Evolutionary conservation across 2,113 vertebrate genomes (phyloP).

Genomic region (Eleginops maclovinus): DNA sequence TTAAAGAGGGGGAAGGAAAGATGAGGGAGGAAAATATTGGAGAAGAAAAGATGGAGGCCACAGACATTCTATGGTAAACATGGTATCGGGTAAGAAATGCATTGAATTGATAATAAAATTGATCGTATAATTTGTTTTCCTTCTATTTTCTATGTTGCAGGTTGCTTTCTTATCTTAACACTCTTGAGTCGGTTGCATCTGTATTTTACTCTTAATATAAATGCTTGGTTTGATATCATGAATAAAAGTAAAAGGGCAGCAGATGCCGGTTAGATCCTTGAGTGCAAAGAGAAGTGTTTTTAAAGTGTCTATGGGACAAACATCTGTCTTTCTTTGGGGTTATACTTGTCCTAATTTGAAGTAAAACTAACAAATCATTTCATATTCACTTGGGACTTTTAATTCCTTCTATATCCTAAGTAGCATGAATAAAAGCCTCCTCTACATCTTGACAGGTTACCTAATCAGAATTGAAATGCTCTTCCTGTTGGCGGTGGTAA

Average conservation of each 20-base stretch:
- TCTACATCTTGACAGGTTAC: slow-evolving; percentile 56
- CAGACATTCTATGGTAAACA: slow-evolving; percentile 52
- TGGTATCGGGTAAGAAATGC: slow-evolving; percentile 21
- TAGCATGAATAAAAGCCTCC: slow-evolving; percentile 38
- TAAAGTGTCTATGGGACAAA: neutral
- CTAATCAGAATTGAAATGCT: slow-evolving; percentile 65
- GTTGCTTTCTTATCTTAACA: neutral
- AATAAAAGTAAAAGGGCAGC: neutral
- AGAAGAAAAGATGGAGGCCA: slow-evolving; percentile 43
- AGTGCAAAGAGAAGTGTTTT: neutral
- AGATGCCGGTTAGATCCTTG: neutral
- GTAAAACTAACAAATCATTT: neutral
- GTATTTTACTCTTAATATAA: too few species aligned
- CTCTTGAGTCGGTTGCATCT: neutral
- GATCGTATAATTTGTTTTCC: neutral
- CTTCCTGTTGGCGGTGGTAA: slow-evolving; percentile 72
- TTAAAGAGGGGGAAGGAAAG: slow-evolving; percentile 23
- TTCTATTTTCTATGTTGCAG: neutral
- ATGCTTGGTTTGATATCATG: neutral
- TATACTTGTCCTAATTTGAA: slow-evolving; percentile 7
- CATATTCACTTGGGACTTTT: slow-evolving; percentile 5
- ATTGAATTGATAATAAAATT: slow-evolving; percentile 43
- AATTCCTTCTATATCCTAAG: slow-evolving; percentile 24
- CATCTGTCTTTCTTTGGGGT: neutral
- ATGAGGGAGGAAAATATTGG: slow-evolving; percentile 46